Conservation (phyloP, 2,113 vertebrate species). For the Zapus hudsonius region DNA sequence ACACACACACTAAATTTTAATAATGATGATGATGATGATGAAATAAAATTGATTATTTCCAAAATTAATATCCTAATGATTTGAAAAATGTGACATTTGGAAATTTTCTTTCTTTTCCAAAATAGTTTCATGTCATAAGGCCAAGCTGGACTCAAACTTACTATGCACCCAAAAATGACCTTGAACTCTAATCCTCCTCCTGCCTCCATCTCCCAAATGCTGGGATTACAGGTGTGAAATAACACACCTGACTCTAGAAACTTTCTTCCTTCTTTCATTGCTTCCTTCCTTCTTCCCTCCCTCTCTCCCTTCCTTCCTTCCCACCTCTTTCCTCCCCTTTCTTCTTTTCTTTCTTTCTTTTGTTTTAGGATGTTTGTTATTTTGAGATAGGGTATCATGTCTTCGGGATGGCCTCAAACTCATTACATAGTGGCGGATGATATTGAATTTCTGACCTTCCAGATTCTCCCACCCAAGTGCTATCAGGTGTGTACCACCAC, state of each 20-base stretch:
- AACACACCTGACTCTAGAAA: neutral
- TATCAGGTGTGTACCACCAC: neutral
- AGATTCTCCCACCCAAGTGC: neutral
- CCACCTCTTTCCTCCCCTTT: no score
- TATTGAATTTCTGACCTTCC: neutral
- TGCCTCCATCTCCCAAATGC: neutral
- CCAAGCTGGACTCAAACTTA: neutral
- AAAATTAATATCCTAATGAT: neutral
- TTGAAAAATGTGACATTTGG: conserved; percentile 29
- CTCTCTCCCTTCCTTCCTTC: neutral
- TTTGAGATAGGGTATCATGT: neutral
- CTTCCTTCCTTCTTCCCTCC: neutral
- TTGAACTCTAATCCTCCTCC: no score
- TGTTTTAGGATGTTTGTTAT: neutral
- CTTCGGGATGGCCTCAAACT: neutral
- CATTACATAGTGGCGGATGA: neutral
- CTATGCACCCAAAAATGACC: no score
- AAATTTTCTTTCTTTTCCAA: neutral
- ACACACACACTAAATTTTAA: no score
- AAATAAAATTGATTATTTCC: neutral
- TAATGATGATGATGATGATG: no score
- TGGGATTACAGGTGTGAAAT: neutral
- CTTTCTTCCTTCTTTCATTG: neutral
- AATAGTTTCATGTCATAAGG: neutral
- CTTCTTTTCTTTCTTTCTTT: neutral